Conservation (phyloP, 2,797 vertebrate genomes). For the Lutjanus campechanus region DNA sequence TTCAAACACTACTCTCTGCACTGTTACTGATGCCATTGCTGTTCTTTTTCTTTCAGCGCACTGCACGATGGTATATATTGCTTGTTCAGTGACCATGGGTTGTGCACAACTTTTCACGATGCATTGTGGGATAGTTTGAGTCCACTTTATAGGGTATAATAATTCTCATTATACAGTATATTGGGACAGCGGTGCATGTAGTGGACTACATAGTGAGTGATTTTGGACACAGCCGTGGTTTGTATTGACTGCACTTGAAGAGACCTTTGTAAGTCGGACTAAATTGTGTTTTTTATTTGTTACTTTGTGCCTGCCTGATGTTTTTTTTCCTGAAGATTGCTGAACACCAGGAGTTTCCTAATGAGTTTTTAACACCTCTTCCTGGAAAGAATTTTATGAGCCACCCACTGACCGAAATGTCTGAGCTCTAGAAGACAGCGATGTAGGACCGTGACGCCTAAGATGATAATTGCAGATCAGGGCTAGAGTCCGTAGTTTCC, state of each 20-base stretch:
- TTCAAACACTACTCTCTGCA: too few relatives aligned
- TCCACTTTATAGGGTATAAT: too few relatives aligned
- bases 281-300: neutral
- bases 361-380: conserved; percentile 17
- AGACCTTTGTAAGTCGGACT: neutral
- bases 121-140: too few relatives aligned
- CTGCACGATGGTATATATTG: too few relatives aligned
- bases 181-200: too few relatives aligned
- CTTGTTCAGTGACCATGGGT: too few relatives aligned
- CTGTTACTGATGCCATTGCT: too few relatives aligned
- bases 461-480: neutral
- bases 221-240: neutral
- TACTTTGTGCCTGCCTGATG: neutral
- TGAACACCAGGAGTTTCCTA: neutral
- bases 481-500: neutral
- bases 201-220: too few relatives aligned
- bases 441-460: neutral
- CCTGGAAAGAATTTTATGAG: neutral
- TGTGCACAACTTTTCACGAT: too few relatives aligned
- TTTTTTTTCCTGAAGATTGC: neutral
- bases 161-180: too few relatives aligned
- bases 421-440: neutral
- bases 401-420: neutral
- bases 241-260: conserved; percentile 7
- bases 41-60: too few relatives aligned